Evolutionary conservation across 1,140 invertebrate genomes (phyloP), one percentile per base, ranked within the genome.

Genomic region (Hydropsyche tenuis): DNA sequence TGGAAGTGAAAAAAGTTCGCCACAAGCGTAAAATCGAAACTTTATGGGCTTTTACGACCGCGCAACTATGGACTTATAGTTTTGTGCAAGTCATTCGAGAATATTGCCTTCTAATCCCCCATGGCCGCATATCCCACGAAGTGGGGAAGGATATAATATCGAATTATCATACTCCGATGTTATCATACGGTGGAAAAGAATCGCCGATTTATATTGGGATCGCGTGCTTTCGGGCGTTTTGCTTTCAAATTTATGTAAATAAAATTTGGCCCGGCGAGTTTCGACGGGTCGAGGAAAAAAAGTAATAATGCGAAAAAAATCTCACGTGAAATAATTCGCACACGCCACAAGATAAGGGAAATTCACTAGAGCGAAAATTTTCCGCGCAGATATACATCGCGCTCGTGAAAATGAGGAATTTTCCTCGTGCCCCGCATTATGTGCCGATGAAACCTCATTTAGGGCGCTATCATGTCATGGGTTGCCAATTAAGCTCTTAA

Each of bases 401-500:
- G 30, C 9, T 37, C 30, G 30, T 9, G 30, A 37, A 37, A 37
- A 37, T 37, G 30, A 37, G 30, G 30, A 37, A 37, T 37, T 37
- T 37, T 37, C 9, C 30, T 9, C 30, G 30, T 9, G 30, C 30
- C 30, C 30, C 11, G 9, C 25, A 60, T 48, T 7, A n/a, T 14
- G 56, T 18, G 22, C 12, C 56, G 56, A 60, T 25, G 22, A 60
- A 60, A 60, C 18, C 23, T 60, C 56, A 25, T 60, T 60, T 60
- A 60, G 23, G 56, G 18, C 56, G 11, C 11, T 60, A 60, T 60
- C 23, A 60, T 60, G 56, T 60, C 56, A 60, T n/a, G 56, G 56
- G 23, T 27, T 27, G 56, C 23, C 56, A 60, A 60, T 60, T 60
- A 60, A 60, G 56, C 56, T 23, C 56, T 60, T 60, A 60, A 60